phyloP scores from a whole-genome alignment of 2,888 invertebrate genomes.

The Opisthograptis luteolata region DNA sequence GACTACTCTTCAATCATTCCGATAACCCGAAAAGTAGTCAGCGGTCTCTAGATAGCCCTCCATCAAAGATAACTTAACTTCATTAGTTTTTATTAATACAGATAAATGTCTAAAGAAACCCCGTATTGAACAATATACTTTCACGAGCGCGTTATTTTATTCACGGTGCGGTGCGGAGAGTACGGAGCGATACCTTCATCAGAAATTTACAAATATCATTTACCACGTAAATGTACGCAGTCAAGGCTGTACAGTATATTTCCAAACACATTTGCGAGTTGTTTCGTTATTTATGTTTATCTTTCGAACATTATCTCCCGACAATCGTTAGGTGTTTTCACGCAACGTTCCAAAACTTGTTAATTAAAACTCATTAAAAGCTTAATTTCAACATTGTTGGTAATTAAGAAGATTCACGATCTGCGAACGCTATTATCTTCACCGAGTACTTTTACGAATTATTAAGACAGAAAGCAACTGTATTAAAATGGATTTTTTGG shows the following conservation, averaged over 20 bases:
- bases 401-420: constrained; percentile 82
- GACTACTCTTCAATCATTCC: too few relatives aligned
- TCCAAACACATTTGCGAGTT: constrained; percentile 23
- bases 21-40: too few relatives aligned
- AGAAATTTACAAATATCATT: constrained; percentile 22
- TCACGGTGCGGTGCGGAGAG: background rate
- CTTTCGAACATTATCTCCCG: constrained; percentile 38
- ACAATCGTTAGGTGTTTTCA: constrained; percentile 65
- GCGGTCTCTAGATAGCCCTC: too few relatives aligned
- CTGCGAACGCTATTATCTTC: constrained; percentile 75
- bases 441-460: constrained; percentile 66
- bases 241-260: constrained; percentile 8
- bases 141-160: background rate
- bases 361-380: constrained; percentile 82
- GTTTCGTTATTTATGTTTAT: constrained; percentile 29
- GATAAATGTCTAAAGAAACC: background rate
- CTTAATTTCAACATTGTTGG: constrained; percentile 79
- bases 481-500: constrained; percentile 56
- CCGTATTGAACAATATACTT: background rate
- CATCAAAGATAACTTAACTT: background rate
- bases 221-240: constrained; percentile 10
- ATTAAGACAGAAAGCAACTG: constrained; percentile 66
- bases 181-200: too few relatives aligned
- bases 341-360: constrained; percentile 71
- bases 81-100: background rate